Base-by-base conservation (phyloP, 2,113 vertebrate species). In the Lagenorhynchus albirostris region DNA sequence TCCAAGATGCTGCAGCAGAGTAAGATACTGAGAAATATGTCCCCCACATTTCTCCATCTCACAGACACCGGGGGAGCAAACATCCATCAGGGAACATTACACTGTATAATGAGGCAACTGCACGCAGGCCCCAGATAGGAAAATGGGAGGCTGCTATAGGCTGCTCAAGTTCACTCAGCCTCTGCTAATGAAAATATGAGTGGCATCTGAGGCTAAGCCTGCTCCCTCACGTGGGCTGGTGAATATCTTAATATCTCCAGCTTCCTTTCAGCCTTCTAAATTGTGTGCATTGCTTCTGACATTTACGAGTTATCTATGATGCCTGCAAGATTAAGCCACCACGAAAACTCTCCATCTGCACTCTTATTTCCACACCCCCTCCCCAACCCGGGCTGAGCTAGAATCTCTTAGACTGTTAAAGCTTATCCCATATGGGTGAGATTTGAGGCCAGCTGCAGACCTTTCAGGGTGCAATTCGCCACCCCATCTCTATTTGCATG, bases 271-370 rank as follows among this genome's bases (percentile, higher is more conserved):
- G 93, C 94, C 86, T 97, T 76, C 95, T 91, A 68, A 96, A 44
- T 83, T 86, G 67, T 71, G 93, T 73, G 91, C 73, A 97, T 97
- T 62, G 17, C 80, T 93, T 53, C 93, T 97, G 98, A 96, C 98
- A 97, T 97, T 98, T 97, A 93, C 10, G 41, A 98, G 96, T 93
- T 91, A 96, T 94, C 91, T 44, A 1, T 81, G 97, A 94, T 96
- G 96, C 89, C 91, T 36, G 38, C 10, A 91, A 96, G 55, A 93
- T 4, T 8, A 92, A 92, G 91, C 77, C 73, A 26, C 82, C 50
- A 84, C 0, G 55, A 96, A 96, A 97, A 96, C 41, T n/a, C 94
- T 67, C 21, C 76, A 81, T 63, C 4, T 33, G 77, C 14, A 81
- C 21, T 7, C 82, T 58, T 62, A 47, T 80, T 67, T 38, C 47